These are phyloP conservation scores for Drosophila orosa DNA, from an alignment of 1,140 invertebrate genomes.

Conservation along the genomic window DNA sequence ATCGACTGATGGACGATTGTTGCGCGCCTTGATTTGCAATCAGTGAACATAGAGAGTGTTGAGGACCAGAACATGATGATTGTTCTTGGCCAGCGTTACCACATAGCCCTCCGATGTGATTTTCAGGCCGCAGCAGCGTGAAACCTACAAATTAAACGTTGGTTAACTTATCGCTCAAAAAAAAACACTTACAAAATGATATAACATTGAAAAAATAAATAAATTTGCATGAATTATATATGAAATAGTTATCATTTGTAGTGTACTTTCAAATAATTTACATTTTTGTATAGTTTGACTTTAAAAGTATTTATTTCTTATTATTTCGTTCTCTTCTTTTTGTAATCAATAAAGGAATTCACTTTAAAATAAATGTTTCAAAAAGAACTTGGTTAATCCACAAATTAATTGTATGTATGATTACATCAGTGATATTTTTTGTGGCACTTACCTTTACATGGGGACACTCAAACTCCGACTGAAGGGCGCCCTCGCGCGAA, in stretches of 20 bases:
- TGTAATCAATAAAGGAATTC: too few species aligned
- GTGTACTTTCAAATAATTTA: too few species aligned
- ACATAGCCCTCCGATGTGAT: slow-evolving; percentile 98
- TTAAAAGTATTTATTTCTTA: too few species aligned
- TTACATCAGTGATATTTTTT: background rate
- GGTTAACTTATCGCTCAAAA: slow-evolving; percentile 4
- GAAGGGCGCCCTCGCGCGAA: slow-evolving; percentile 92
- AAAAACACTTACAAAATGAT: too few species aligned
- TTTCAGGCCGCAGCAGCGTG: slow-evolving; percentile 98
- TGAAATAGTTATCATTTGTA: too few species aligned
- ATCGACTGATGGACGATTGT: slow-evolving; percentile 76
- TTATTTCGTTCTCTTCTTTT: too few species aligned
- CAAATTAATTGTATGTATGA: too few species aligned
- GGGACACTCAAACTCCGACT: slow-evolving; percentile 98
- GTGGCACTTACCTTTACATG: slow-evolving; percentile 92
- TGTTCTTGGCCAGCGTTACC: slow-evolving; percentile 98
- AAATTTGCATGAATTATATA: too few species aligned
- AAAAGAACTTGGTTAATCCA: too few species aligned
- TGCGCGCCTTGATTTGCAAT: slow-evolving; percentile 84
- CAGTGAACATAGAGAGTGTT: slow-evolving; percentile 97
- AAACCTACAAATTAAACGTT: slow-evolving; percentile 89
- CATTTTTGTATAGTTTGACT: too few species aligned
- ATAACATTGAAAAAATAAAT: too few species aligned
- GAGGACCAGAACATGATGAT: slow-evolving; percentile 98
- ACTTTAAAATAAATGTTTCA: too few species aligned